Conservation (phyloP, 2,888 invertebrate genomes). For the Cataglyphis albicans region DNA sequence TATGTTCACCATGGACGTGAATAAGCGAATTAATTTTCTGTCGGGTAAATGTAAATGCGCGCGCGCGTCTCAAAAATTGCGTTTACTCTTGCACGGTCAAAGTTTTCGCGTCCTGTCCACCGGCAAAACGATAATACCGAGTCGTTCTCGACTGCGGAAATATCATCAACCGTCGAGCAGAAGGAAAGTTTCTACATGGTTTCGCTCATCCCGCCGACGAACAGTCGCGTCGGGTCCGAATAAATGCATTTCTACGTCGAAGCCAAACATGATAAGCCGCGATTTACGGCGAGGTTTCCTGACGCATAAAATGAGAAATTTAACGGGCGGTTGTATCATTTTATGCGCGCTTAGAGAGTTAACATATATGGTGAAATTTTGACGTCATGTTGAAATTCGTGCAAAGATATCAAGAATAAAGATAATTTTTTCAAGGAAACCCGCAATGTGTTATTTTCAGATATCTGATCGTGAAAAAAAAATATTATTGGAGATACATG, state of each 20-base stretch:
- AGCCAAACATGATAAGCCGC: constrained; percentile 56
- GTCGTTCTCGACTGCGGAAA: constrained; percentile 36
- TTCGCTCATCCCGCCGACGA: constrained; percentile 18
- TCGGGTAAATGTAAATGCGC: not conserved
- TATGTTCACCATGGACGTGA: constrained; percentile 3
- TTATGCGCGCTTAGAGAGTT: not conserved
- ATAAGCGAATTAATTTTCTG: not conserved
- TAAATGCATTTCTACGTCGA: constrained; percentile 49
- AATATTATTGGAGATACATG: not conserved
- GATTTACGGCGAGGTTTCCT: constrained; percentile 43
- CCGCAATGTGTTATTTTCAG: not conserved
- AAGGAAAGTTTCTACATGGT: constrained; percentile 44
- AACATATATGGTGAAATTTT: not conserved
- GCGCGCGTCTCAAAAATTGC: constrained; percentile 28
- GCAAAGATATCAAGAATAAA: not conserved
- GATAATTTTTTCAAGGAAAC: not conserved
- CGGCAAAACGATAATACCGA: constrained; percentile 32
- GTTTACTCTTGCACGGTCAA: not conserved
- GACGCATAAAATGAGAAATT: constrained; percentile 51
- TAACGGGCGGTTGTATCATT: constrained; percentile 29
- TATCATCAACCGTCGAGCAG: constrained; percentile 41
- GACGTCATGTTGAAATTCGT: not conserved
- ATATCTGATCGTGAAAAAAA: not conserved
- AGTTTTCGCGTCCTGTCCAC: constrained; percentile 17
- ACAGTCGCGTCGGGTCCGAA: constrained; percentile 31